phyloP scores from a whole-genome alignment of 2,888 invertebrate species.

The Suillia variegata region DNA sequence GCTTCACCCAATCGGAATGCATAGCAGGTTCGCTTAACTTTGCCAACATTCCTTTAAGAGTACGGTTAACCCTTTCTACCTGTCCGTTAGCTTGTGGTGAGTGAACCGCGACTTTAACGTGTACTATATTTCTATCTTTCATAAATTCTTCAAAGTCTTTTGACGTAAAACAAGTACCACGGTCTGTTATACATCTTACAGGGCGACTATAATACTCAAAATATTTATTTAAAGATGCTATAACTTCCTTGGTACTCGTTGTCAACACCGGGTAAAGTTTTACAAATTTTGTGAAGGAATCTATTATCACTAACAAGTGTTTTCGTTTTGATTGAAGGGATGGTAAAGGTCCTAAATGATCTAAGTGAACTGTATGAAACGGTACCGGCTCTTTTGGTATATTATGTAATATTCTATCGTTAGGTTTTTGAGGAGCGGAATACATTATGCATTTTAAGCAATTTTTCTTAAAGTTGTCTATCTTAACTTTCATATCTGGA shows the following conservation, averaged over 20 bases:
- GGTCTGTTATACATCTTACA: background rate
- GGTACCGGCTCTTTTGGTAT: slow-evolving; percentile 10
- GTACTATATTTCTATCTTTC: background rate
- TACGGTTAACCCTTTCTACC: slow-evolving; percentile 11
- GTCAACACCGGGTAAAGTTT: slow-evolving; percentile 3
- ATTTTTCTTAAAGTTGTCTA: slow-evolving; percentile 2
- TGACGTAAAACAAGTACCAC: slow-evolving; percentile 15
- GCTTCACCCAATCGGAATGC: background rate
- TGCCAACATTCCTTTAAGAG: background rate
- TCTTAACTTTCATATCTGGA: slow-evolving; percentile 17
- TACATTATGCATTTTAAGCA: background rate
- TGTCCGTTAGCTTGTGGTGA: slow-evolving; percentile 13
- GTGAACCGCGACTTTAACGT: slow-evolving; percentile 7
- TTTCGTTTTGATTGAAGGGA: background rate
- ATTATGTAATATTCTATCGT: background rate
- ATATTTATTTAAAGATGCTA: background rate
- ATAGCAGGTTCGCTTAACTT: background rate
- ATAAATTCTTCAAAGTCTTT: slow-evolving; percentile 3
- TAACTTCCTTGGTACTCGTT: slow-evolving; percentile 7
- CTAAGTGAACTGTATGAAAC: slow-evolving; percentile 10
- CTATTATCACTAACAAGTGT: slow-evolving; percentile 12
- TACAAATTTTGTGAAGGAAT: slow-evolving; percentile 12
- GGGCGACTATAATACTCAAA: slow-evolving; percentile 2
- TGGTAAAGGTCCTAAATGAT: slow-evolving; percentile 10
- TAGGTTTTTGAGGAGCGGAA: background rate